These are phyloP conservation scores for Amphiprion percula DNA, from an alignment of 2,113 vertebrate species.

Conservation along the genomic window DNA sequence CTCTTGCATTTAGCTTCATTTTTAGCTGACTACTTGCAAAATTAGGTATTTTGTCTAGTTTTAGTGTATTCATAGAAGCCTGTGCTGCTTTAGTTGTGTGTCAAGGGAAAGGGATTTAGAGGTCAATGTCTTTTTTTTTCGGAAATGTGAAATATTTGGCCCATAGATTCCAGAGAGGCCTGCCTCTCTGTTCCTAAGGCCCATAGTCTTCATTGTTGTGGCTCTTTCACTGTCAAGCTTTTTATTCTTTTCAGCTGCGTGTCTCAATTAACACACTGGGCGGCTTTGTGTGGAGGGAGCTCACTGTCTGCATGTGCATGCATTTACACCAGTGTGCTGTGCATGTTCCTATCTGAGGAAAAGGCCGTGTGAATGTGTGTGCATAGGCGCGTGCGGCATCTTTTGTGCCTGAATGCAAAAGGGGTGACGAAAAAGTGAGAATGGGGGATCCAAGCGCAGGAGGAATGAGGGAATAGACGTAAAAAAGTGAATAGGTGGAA, in stretches of 20 bases:
- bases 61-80: neutral
- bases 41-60: neutral
- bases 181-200: conserved; percentile 55
- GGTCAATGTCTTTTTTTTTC: conserved; percentile 32
- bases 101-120: conserved; percentile 27
- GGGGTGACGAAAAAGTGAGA: conserved; percentile 26
- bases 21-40: neutral
- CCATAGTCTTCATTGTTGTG: conserved; percentile 61
- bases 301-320: conserved; percentile 17
- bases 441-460: conserved; percentile 9
- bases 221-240: conserved; percentile 72
- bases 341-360: conserved; percentile 1
- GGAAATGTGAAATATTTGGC: conserved; percentile 67
- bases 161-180: conserved; percentile 68
- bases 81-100: conserved; percentile 3
- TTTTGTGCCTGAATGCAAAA: conserved; percentile 24
- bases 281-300: conserved; percentile 60
- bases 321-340: conserved; percentile 27
- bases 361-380: neutral
- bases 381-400: neutral
- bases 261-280: conserved; percentile 80
- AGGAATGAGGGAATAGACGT: neutral
- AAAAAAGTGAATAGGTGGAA: neutral
- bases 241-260: conserved; percentile 64
- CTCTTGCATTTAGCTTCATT: neutral